These are phyloP conservation scores for Aegypius monachus DNA, from an alignment of 2,113 vertebrate genomes.

Conservation along the genomic window DNA sequence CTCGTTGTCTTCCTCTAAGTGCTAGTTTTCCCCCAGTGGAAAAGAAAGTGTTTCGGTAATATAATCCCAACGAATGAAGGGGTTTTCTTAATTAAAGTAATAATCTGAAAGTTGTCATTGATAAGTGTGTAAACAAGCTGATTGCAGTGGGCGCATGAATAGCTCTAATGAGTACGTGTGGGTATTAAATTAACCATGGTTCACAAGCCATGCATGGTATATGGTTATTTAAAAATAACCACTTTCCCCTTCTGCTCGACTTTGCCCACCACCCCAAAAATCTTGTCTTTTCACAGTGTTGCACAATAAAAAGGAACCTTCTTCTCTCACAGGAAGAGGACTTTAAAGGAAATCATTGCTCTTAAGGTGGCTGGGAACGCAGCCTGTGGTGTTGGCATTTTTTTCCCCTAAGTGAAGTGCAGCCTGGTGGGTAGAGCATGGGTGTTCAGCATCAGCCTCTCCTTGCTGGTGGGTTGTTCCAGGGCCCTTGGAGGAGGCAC, in stretches of 20 bases:
- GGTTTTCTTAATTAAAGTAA: slow-evolving; percentile 73
- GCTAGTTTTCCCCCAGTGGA: not conserved
- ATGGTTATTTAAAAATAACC: slow-evolving; percentile 62
- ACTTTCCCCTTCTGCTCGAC: slow-evolving; percentile 17
- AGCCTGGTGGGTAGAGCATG: not conserved
- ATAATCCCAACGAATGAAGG: slow-evolving; percentile 58
- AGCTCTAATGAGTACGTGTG: slow-evolving; percentile 74
- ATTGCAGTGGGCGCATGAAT: slow-evolving; percentile 66
- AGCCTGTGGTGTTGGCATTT: not conserved
- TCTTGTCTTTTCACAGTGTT: not conserved
- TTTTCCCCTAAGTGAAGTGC: not conserved
- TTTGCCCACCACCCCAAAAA: not conserved
- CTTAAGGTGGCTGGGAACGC: not conserved
- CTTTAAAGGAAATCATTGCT: not conserved
- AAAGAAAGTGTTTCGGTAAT: slow-evolving; percentile 48
- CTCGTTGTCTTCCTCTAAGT: slow-evolving; percentile 32
- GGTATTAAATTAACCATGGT: slow-evolving; percentile 76
- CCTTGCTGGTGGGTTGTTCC: not conserved
- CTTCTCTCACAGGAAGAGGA: not conserved
- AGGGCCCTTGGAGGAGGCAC: not conserved
- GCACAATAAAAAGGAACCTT: not conserved
- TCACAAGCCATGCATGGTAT: slow-evolving; percentile 66
- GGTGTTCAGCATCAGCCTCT: not conserved
- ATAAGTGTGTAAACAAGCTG: slow-evolving; percentile 74
- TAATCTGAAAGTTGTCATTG: slow-evolving; percentile 72